Evolutionary conservation across 2,797 vertebrate species (phyloP).

Genomic region (Netta rufina): DNA sequence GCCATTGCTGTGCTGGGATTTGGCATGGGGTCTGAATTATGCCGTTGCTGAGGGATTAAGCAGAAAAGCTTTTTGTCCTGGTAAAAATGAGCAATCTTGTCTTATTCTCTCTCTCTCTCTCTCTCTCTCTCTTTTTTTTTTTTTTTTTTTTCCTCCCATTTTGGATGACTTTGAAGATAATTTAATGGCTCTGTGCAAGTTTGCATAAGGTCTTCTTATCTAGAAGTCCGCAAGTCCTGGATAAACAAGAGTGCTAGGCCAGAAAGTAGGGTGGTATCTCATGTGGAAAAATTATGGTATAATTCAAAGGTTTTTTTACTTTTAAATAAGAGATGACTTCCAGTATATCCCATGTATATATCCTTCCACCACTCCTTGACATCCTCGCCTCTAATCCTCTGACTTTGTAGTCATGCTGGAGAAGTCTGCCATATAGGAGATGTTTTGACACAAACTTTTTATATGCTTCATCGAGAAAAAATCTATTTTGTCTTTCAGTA

Average conservation of each 20-base stretch:
- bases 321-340: neutral
- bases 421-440: neutral
- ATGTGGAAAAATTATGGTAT: neutral
- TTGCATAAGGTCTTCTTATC: neutral
- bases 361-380: neutral
- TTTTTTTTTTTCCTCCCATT: neutral
- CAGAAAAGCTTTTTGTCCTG: neutral
- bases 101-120: neutral
- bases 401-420: neutral
- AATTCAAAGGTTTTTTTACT: neutral
- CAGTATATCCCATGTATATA: neutral
- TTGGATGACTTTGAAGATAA: neutral
- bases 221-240: neutral
- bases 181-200: neutral
- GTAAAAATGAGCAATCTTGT: neutral
- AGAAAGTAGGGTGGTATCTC: neutral
- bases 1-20: neutral
- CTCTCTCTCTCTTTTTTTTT: too few relatives aligned
- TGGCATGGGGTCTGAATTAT: neutral
- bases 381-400: neutral
- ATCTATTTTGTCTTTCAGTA: slow-evolving; percentile 72
- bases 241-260: neutral
- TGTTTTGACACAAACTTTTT: neutral
- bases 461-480: neutral
- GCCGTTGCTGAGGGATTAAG: neutral